phyloP scores from a whole-genome alignment of 1,140 invertebrate species.

The Drosophila kepulauana region DNA sequence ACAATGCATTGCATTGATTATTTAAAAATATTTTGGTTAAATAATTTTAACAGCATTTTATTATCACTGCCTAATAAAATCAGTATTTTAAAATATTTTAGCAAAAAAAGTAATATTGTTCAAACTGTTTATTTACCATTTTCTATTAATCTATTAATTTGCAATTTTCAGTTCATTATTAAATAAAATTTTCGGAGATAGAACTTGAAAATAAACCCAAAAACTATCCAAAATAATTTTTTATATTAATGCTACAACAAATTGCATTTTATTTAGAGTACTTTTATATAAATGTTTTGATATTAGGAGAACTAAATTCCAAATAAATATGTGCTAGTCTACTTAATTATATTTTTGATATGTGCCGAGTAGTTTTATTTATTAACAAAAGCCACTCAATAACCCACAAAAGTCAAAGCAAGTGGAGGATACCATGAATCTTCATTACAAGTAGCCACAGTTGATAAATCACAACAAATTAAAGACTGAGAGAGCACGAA shows the following conservation, averaged over 20 bases:
- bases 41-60: too few relatives aligned
- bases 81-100: too few relatives aligned
- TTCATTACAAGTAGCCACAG: constrained; percentile 47
- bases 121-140: too few relatives aligned
- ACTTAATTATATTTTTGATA: not conserved
- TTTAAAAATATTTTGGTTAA: not conserved
- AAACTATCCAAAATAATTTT: too few relatives aligned
- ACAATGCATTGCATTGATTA: not conserved
- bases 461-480: constrained; percentile 37
- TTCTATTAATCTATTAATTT: too few relatives aligned
- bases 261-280: too few relatives aligned
- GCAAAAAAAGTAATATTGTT: too few relatives aligned
- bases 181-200: too few relatives aligned
- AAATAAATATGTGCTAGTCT: not conserved
- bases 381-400: not conserved
- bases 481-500: not conserved
- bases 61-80: too few relatives aligned
- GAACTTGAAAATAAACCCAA: too few relatives aligned
- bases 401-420: constrained; percentile 37
- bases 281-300: not conserved
- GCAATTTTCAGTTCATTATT: not conserved
- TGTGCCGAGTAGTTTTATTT: not conserved
- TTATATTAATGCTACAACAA: too few relatives aligned
- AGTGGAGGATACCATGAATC: constrained; percentile 38
- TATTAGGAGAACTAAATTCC: not conserved